Percentiles rank a stretch among this genome's conserved stretches.
These are phyloP conservation scores for Thymelicus lineola DNA, from an alignment of 2,888 invertebrate species.

Conservation along the genomic window DNA sequence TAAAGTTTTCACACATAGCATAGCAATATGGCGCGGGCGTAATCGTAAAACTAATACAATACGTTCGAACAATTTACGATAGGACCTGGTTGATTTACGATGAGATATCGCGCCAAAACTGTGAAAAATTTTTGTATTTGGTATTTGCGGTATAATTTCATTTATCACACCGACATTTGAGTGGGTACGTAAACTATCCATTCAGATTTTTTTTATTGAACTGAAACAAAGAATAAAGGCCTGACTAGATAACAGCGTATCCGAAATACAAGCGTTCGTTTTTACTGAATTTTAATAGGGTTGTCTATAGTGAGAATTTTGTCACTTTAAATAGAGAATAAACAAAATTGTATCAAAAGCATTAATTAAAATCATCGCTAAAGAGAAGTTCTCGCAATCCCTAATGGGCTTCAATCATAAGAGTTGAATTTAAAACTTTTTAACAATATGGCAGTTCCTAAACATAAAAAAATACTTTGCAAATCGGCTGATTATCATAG, in stretches of 20 bases:
- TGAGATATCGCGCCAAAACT: neutral
- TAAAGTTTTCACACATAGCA: neutral
- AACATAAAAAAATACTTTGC: too few relatives aligned
- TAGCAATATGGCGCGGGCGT: neutral
- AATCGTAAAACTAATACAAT: slow-evolving; percentile 12
- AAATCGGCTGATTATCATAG: too few relatives aligned
- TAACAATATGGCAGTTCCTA: too few relatives aligned
- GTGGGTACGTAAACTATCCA: slow-evolving; percentile 7
- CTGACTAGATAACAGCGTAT: slow-evolving; percentile 35
- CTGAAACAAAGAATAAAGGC: slow-evolving; percentile 34
- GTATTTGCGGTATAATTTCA: neutral
- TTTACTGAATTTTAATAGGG: slow-evolving; percentile 25
- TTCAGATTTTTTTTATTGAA: slow-evolving; percentile 29
- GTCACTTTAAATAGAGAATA: too few relatives aligned
- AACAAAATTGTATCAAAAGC: too few relatives aligned
- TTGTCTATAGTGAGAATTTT: neutral
- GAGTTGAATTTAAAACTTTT: too few relatives aligned
- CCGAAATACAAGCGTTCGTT: slow-evolving; percentile 32
- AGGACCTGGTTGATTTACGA: neutral
- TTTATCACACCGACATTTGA: neutral
- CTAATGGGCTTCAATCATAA: too few relatives aligned
- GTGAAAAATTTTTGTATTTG: too few relatives aligned
- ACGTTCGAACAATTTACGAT: slow-evolving; percentile 5
- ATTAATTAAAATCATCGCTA: too few relatives aligned
- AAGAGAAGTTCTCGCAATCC: too few relatives aligned